A percentile compares a stretch with the other conserved stretches of the same genome.
These are phyloP conservation scores for Taenaris catops DNA, from an alignment of 2,888 invertebrate genomes.

Conservation along the genomic window DNA sequence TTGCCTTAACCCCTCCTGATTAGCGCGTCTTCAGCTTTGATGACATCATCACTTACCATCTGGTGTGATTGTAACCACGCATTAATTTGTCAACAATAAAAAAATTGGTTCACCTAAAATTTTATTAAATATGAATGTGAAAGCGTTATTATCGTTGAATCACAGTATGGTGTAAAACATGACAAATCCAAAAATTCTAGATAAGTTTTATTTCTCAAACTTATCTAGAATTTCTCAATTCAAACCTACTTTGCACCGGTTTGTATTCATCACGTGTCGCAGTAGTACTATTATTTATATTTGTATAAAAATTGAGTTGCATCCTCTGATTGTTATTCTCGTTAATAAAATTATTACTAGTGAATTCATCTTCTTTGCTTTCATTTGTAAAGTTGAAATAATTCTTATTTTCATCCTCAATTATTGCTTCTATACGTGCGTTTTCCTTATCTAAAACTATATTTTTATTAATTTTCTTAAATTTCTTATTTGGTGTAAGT, in stretches of 20 bases:
- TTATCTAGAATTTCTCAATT: background rate
- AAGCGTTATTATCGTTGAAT: too few species aligned
- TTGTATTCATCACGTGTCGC: background rate
- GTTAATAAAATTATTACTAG: slow-evolving; percentile 8
- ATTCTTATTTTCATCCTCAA: slow-evolving; percentile 11
- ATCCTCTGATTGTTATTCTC: slow-evolving; percentile 1
- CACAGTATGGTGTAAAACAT: too few species aligned
- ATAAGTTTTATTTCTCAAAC: too few species aligned
- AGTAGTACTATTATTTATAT: background rate
- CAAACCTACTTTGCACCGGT: background rate
- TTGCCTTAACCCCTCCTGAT: too few species aligned
- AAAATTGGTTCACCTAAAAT: too few species aligned
- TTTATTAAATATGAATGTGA: too few species aligned
- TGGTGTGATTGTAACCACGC: too few species aligned
- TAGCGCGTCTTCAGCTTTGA: too few species aligned
- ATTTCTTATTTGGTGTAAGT: background rate
- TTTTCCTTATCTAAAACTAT: background rate
- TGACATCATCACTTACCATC: too few species aligned
- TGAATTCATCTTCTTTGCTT: slow-evolving; percentile 15
- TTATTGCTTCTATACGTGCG: slow-evolving; percentile 8
- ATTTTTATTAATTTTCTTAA: background rate
- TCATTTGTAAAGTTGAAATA: slow-evolving; percentile 10
- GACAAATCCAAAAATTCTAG: too few species aligned
- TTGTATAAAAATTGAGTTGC: background rate
- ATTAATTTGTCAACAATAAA: too few species aligned